phyloP scores from a whole-genome alignment of 1,140 invertebrate genomes.

The Lutraria rhynchaena region DNA sequence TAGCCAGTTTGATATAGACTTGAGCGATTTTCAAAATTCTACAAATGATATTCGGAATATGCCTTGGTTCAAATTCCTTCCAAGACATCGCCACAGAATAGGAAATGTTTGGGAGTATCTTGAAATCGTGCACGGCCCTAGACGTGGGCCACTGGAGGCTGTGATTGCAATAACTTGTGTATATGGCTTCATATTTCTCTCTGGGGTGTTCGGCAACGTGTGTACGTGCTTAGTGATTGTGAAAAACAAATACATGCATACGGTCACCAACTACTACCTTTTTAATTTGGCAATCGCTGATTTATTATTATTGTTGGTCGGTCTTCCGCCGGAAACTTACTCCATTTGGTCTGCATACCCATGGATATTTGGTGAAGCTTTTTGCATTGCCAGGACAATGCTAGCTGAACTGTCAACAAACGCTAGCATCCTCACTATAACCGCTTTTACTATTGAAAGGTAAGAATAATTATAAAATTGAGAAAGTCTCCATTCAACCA shows the following conservation, averaged over 20 bases:
- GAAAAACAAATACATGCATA: constrained; percentile 83
- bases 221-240: constrained; percentile 79
- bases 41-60: not conserved
- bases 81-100: not conserved
- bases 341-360: constrained; percentile 93
- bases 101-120: constrained; percentile 63
- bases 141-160: constrained; percentile 58
- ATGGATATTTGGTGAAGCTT: constrained; percentile 92
- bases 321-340: constrained; percentile 93
- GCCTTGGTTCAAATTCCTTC: constrained; percentile 7
- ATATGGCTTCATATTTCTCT: constrained; percentile 76
- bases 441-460: constrained; percentile 94
- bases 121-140: constrained; percentile 59
- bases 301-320: constrained; percentile 90
- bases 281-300: constrained; percentile 97
- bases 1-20: not conserved
- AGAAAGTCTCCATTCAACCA: too few species aligned
- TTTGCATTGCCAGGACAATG: constrained; percentile 91
- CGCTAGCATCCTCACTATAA: constrained; percentile 87
- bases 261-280: constrained; percentile 92
- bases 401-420: constrained; percentile 92
- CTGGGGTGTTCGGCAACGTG: constrained; percentile 77
- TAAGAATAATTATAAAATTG: too few species aligned
- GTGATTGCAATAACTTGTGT: constrained; percentile 73
- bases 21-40: constrained; percentile 1